Evolutionary conservation across 2,797 vertebrate genomes (phyloP), one percentile per base, ranked within the genome.

Genomic region (Lepidocolaptes lacrymiger): DNA sequence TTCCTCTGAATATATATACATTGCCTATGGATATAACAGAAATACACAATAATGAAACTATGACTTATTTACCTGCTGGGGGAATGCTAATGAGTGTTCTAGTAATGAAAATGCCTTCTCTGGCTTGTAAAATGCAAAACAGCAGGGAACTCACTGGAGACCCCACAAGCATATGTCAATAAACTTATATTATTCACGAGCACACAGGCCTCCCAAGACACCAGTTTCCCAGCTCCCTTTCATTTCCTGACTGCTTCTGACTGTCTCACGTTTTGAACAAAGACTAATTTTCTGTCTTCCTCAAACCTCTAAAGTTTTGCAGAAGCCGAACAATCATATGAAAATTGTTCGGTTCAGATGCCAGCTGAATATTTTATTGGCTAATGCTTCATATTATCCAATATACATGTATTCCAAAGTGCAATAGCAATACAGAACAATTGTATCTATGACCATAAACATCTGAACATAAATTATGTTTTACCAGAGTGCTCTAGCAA

Each of bases 71-170:
- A 85, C 43, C 52, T 76, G 27, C 59, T 63, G 41, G 23, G 39
- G 34, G 44, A 89, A 84, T 10, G 5, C 55, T 93, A 83, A 94
- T 88, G 72, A 91, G n/a, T 6, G 14, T 72, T 89, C 43, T 39
- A 72, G 78, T 66, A 88, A 77, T 61, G 49, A 89, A 95, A 95
- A 85, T 1, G 0, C 54, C 16, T 92, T 96, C 36, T 55, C 46
- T 83, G 61, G 61, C 78, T 87, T 72, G 51, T 85, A 93, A 96
- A 92, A 95, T 68, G 64, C 62, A 83, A 68, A 96, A 68, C 49
- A 77, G 72, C 46, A 88, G 73, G 84, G 64, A 89, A 91, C 32
- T 89, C 87, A 2, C 68, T 81, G 52, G 91, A 94, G 85, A 85
- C 43, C 12, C 46, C 56, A 83, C n/a, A 79, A 68, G 68, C 69